Evolutionary conservation across 2,888 invertebrate species (phyloP).

Genomic region (Aphidius colemani): DNA sequence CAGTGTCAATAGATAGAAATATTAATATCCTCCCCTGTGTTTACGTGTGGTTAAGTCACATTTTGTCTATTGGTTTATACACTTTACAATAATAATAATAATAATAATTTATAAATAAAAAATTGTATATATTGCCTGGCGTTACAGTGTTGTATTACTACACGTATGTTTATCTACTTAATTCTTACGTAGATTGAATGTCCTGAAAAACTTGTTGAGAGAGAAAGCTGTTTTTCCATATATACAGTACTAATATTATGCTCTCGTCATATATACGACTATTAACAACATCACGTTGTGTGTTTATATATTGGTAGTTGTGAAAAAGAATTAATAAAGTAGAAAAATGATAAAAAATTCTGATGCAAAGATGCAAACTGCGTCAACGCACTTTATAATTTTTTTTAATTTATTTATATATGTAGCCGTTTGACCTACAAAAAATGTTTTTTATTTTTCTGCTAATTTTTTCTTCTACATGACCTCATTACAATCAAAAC

Average conservation of each 20-base stretch:
- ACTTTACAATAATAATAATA: too few relatives aligned
- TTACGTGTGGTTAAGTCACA: too few relatives aligned
- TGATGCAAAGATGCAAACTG: too few relatives aligned
- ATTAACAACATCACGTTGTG: constrained; percentile 32
- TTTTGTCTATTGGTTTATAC: too few relatives aligned
- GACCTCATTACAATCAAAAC: constrained; percentile 14
- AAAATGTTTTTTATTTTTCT: too few relatives aligned
- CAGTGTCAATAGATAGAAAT: too few relatives aligned
- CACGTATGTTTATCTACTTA: constrained; percentile 56
- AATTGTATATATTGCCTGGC: constrained; percentile 1
- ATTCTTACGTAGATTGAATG: constrained; percentile 47
- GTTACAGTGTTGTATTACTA: constrained; percentile 46
- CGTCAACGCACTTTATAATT: constrained; percentile 10
- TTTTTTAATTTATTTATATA: constrained; percentile 9
- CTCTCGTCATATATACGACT: constrained; percentile 50
- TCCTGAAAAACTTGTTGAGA: constrained; percentile 51
- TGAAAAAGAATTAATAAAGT: too few relatives aligned
- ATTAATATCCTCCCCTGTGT: too few relatives aligned
- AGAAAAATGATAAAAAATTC: too few relatives aligned
- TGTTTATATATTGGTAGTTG: constrained; percentile 25
- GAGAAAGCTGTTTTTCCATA: constrained; percentile 59
- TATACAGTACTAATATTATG: constrained; percentile 35
- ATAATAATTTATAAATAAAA: too few relatives aligned
- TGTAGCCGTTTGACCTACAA: not conserved
- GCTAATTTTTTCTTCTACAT: constrained; percentile 1